phyloP scores from a whole-genome alignment of 2,888 invertebrate species.

The Macrosoma leucophasiata region DNA sequence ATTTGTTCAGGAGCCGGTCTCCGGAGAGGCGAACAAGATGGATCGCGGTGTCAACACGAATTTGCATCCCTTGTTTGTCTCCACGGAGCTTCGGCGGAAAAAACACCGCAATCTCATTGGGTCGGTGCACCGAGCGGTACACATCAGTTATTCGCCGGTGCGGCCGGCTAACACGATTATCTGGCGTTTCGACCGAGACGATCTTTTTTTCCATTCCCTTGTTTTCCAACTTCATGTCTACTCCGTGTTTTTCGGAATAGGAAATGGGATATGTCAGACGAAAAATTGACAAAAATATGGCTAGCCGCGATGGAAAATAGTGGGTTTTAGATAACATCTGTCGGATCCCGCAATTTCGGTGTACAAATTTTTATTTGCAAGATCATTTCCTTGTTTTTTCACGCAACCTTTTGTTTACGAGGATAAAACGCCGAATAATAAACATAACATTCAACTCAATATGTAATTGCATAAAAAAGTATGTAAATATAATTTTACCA shows the following conservation, averaged over 20 bases:
- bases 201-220: constrained; percentile 70
- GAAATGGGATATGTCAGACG: constrained; percentile 73
- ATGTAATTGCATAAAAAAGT: too few relatives aligned
- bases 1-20: constrained; percentile 66
- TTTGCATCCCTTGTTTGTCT: constrained; percentile 76
- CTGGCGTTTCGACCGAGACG: constrained; percentile 69
- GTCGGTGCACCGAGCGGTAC: constrained; percentile 58
- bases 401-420: constrained; percentile 29
- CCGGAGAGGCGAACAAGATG: constrained; percentile 71
- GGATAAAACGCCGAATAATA: too few relatives aligned
- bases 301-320: constrained; percentile 64
- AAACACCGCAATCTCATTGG: constrained; percentile 73
- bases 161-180: constrained; percentile 73
- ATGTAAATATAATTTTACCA: too few relatives aligned
- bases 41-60: constrained; percentile 75
- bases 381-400: constrained; percentile 54
- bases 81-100: constrained; percentile 60
- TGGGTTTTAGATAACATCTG: constrained; percentile 68
- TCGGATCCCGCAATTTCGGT: constrained; percentile 43
- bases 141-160: constrained; percentile 69
- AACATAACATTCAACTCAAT: too few relatives aligned
- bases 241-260: constrained; percentile 72
- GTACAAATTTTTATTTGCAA: constrained; percentile 54
- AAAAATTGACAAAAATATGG: constrained; percentile 75
- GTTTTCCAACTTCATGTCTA: constrained; percentile 71